Conservation (phyloP, 2,888 invertebrate genomes). For the Dysmachus trigonus region DNA sequence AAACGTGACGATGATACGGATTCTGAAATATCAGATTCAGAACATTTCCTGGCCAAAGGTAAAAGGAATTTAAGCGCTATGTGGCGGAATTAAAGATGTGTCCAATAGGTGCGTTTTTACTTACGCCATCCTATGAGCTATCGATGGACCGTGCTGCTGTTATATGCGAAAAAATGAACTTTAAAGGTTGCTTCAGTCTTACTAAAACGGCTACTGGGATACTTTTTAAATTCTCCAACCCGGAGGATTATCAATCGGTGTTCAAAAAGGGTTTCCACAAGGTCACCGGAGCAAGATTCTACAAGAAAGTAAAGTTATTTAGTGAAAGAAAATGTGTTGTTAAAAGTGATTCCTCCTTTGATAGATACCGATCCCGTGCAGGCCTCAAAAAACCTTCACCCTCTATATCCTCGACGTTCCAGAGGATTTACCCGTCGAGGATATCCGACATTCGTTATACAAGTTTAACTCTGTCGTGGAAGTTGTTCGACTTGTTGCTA, state of each 20-base stretch:
- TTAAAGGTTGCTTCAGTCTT: slow-evolving; percentile 84
- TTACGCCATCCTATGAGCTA: slow-evolving; percentile 86
- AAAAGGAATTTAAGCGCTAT: slow-evolving; percentile 40
- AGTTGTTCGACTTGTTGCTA: slow-evolving; percentile 73
- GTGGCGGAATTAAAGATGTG: slow-evolving; percentile 17
- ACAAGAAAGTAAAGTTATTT: slow-evolving; percentile 76
- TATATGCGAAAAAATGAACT: slow-evolving; percentile 89
- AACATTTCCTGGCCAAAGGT: slow-evolving; percentile 82
- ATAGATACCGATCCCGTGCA: slow-evolving; percentile 82
- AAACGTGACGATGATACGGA: slow-evolving; percentile 77
- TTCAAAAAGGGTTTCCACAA: slow-evolving; percentile 88
- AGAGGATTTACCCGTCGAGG: slow-evolving; percentile 84
- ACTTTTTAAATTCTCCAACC: slow-evolving; percentile 86
- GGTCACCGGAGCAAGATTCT: slow-evolving; percentile 85
- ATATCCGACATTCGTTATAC: slow-evolving; percentile 82
- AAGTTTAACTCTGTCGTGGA: slow-evolving; percentile 83
- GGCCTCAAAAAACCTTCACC: slow-evolving; percentile 88
- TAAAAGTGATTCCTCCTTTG: slow-evolving; percentile 48
- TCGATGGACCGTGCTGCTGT: slow-evolving; percentile 86
- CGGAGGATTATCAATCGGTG: slow-evolving; percentile 86
- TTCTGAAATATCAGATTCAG: slow-evolving; percentile 79
- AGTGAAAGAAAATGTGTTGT: slow-evolving; percentile 21
- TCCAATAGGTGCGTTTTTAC: slow-evolving; percentile 75
- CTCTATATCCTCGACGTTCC: slow-evolving; percentile 85
- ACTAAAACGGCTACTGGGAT: slow-evolving; percentile 90